phyloP scores from a whole-genome alignment of 2,113 vertebrate species.

The Lycaon pictus region DNA sequence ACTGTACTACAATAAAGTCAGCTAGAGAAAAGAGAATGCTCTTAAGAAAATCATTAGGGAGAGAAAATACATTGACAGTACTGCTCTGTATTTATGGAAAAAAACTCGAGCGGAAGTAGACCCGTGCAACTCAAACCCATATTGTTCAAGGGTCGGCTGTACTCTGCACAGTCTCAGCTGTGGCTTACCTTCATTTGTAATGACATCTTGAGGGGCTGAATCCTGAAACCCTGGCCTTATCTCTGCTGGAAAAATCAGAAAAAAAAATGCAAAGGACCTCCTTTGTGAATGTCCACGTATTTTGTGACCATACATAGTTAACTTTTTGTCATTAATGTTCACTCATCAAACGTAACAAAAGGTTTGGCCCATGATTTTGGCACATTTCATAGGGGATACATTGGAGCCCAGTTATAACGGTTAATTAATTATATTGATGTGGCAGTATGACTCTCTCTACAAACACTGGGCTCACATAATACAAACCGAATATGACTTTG shows the following conservation, averaged over 20 bases:
- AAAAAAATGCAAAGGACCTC: neutral
- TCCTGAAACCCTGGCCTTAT: slow-evolving; percentile 32
- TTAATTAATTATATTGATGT: neutral
- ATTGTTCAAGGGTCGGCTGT: neutral
- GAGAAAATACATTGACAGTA: neutral
- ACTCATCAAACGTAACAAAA: neutral
- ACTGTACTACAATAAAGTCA: neutral
- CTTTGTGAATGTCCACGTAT: neutral
- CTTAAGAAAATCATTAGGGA: neutral
- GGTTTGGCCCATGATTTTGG: slow-evolving; percentile 22
- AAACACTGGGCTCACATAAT: neutral
- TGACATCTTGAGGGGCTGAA: neutral
- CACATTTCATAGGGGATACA: neutral
- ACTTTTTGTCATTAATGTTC: slow-evolving; percentile 25
- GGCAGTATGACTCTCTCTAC: neutral
- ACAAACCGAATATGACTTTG: neutral
- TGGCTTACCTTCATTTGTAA: neutral
- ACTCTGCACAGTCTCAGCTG: neutral
- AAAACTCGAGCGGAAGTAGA: neutral
- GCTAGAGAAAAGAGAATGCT: neutral
- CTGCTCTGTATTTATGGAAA: neutral
- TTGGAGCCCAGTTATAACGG: neutral
- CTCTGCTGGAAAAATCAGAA: slow-evolving; percentile 41
- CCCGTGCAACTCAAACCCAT: neutral
- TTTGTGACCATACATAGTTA: slow-evolving; percentile 15